Percentiles rank a stretch among this genome's conserved stretches.
These are phyloP conservation scores for Atta texana DNA, from an alignment of 1,140 invertebrate species.

Conservation along the genomic window DNA sequence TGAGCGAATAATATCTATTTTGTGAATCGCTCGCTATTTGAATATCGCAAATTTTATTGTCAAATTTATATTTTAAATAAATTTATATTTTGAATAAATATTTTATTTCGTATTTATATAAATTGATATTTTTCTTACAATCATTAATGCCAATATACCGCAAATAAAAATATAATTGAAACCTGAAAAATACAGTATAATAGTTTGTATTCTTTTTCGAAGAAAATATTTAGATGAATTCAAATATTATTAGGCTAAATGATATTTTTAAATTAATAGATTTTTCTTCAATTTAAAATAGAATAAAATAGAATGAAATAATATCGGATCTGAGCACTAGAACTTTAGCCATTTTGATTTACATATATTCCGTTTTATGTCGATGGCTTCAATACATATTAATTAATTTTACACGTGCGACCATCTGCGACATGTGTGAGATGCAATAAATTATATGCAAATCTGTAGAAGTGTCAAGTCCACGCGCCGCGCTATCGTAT, in stretches of 20 bases:
- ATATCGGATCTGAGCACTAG: not conserved
- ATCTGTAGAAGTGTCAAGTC: conserved; percentile 30
- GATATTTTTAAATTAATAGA: not conserved
- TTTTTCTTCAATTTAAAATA: not conserved
- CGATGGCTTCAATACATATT: conserved; percentile 7
- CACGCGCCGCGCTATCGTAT: not conserved
- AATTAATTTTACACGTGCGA: conserved; percentile 22
- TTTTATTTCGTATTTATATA: not conserved
- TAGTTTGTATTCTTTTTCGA: not conserved
- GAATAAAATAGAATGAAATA: not conserved
- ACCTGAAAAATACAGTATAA: not conserved
- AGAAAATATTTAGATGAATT: not conserved
- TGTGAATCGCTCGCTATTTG: not conserved
- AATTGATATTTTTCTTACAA: not conserved
- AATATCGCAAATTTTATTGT: not conserved
- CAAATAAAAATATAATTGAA: not conserved
- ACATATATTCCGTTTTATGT: not conserved
- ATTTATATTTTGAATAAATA: too few relatives aligned
- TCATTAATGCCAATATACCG: not conserved
- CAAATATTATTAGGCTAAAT: not conserved
- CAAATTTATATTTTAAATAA: not conserved
- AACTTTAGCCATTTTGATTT: not conserved
- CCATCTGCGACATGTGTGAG: not conserved
- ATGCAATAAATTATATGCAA: conserved; percentile 38
- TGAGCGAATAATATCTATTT: not conserved